Base-by-base conservation (phyloP, 1,140 invertebrate genomes). In the Pseudomyrmex concolor region DNA sequence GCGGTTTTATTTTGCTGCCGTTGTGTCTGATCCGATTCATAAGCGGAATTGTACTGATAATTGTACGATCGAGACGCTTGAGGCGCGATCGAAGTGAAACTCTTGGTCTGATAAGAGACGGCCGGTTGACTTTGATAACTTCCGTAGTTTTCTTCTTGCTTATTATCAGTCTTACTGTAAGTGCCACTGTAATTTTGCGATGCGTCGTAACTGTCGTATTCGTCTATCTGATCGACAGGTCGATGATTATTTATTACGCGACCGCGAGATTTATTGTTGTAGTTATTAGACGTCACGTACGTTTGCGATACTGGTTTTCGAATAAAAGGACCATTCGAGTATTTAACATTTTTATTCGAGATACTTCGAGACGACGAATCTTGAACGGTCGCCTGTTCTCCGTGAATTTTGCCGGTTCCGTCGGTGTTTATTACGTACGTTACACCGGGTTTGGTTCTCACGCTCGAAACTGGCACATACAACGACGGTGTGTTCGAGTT, bases 21-120 rank as follows among this genome's bases (percentile, higher is more conserved):
- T 13, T 87, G 86, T 9, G 82, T 63, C 25, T 89, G 90, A 4
- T 89, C 84, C 0, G 91, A 87, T n/a, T 90, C 84, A 78, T 92
- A 93, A 67, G 86, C 89, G 0, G 89, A 89, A 48, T n/a, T n/a
- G n/a, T 93, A 93, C 7, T 89, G 90, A 80, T 93, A 94, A 48
- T 59, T 90, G 64, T 91, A 90, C 0, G 87, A 71, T 63, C 86
- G 84, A 0, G 92, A 85, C n/a, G 87, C 86, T 34, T 91, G 91
- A 48, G 76, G 19, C 1, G 73, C 85, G 1, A 90, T 91, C 0
- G 34, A 34, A 0, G 82, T 86, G 2, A 85, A 85, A 67, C 90
- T 91, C 17, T 91, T 90, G 9, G 68, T 85, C 15, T 87, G 90
- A 83, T 91, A 93, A 22, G 86, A 77, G 15, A 81, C 68, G 15